Evolutionary conservation across 2,888 invertebrate genomes (phyloP).

Genomic region (Drosophila koepferae): DNA sequence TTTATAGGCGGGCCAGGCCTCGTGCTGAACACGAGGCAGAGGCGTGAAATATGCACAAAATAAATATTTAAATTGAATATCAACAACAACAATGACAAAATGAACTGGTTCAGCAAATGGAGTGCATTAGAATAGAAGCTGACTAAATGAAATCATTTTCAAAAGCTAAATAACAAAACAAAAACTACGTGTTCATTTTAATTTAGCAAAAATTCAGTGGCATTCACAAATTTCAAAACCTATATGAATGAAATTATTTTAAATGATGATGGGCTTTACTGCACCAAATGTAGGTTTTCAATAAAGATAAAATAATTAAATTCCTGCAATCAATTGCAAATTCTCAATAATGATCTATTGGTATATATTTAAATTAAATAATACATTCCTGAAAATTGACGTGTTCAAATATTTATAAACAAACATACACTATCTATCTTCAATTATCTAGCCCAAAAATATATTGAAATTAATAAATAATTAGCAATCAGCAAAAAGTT

Average conservation of each 20-base stretch:
- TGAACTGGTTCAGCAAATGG: constrained; percentile 40
- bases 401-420: not conserved
- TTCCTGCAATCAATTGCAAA: not conserved
- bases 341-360: no score
- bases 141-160: not conserved
- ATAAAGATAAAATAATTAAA: not conserved
- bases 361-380: not conserved
- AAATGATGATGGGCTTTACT: no score
- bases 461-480: not conserved
- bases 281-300: not conserved
- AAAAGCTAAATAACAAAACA: no score
- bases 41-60: constrained; percentile 45
- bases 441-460: not conserved
- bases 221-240: not conserved
- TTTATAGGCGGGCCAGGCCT: constrained; percentile 1
- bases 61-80: constrained; percentile 48
- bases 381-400: not conserved
- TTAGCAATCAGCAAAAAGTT: constrained; percentile 5
- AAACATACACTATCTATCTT: not conserved
- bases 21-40: not conserved
- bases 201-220: not conserved
- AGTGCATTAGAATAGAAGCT: not conserved
- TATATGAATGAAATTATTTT: not conserved
- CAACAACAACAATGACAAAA: constrained; percentile 29
- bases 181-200: not conserved